Percentiles rank a stretch among this genome's conserved stretches.
Evolutionary conservation across 2,888 invertebrate species (phyloP).

Genomic region (Drosophila fulvimacula): DNA sequence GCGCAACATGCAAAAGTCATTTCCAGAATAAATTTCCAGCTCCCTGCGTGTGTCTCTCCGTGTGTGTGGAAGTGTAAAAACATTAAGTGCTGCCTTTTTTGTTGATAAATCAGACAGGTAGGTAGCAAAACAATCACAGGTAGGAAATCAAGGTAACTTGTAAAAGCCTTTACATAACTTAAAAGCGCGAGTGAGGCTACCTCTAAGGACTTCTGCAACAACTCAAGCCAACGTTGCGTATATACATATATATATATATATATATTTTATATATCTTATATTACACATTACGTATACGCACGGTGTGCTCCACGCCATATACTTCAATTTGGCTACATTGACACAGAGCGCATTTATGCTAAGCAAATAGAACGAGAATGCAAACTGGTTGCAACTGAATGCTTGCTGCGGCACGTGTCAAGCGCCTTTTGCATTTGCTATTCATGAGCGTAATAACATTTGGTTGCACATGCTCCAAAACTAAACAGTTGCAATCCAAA

Average conservation of each 20-base stretch:
- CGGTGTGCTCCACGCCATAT: neutral
- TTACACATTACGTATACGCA: neutral
- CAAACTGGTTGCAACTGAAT: conserved; percentile 24
- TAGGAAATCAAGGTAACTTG: neutral
- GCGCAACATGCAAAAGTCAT: conserved; percentile 39
- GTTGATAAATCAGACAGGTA: conserved; percentile 19
- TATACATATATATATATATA: neutral
- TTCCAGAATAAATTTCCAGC: conserved; percentile 24
- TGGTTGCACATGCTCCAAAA: neutral
- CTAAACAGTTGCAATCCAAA: neutral
- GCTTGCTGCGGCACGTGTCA: conserved; percentile 31
- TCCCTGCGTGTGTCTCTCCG: neutral
- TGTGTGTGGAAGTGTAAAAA: conserved; percentile 14
- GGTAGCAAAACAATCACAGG: conserved; percentile 12
- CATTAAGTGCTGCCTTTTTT: conserved; percentile 28
- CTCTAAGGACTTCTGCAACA: no score
- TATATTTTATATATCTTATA: neutral
- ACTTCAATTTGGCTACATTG: no score
- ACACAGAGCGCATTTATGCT: neutral
- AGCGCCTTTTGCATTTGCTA: conserved; percentile 1
- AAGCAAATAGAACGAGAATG: conserved; percentile 15
- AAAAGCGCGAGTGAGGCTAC: neutral
- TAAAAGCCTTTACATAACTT: neutral
- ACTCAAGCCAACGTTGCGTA: neutral
- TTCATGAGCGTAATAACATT: conserved; percentile 1